Evolutionary conservation across 2,797 vertebrate genomes (phyloP).

Genomic region (Liasis olivaceus): DNA sequence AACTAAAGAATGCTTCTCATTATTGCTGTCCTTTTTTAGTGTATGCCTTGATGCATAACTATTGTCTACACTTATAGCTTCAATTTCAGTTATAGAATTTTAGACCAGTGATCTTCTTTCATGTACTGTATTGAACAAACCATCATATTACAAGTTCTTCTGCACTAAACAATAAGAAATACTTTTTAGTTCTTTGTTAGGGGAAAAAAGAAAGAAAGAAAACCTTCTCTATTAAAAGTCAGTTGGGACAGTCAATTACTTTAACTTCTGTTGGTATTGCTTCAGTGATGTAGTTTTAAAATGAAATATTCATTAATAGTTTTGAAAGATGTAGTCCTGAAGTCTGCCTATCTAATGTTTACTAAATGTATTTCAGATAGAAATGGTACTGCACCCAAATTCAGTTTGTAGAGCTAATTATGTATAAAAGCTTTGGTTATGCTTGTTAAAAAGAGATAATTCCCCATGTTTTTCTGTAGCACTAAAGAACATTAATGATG

Average conservation of each 20-base stretch:
- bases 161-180: slow-evolving; percentile 22
- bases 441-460: slow-evolving; percentile 49
- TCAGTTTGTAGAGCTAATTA: slow-evolving; percentile 56
- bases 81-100: not conserved
- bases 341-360: slow-evolving; percentile 50
- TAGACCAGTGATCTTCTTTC: not conserved
- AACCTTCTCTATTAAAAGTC: slow-evolving; percentile 35
- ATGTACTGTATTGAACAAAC: not conserved
- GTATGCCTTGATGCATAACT: not conserved
- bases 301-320: slow-evolving; percentile 71
- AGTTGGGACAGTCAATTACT: slow-evolving; percentile 30
- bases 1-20: not conserved
- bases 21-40: not conserved
- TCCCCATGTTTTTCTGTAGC: slow-evolving; percentile 37
- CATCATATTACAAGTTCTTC: not conserved
- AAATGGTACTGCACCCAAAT: slow-evolving; percentile 57
- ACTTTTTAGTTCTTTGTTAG: not conserved
- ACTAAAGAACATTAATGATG: slow-evolving; percentile 38
- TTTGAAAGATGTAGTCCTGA: slow-evolving; percentile 57
- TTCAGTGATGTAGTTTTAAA: slow-evolving; percentile 56
- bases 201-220: not conserved
- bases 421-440: slow-evolving; percentile 56
- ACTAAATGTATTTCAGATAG: slow-evolving; percentile 50
- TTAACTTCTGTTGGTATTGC: slow-evolving; percentile 44
- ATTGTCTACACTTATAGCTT: not conserved